These are phyloP conservation scores for Acromyrmex heyeri DNA, from an alignment of 1,140 invertebrate genomes.

Conservation along the genomic window DNA sequence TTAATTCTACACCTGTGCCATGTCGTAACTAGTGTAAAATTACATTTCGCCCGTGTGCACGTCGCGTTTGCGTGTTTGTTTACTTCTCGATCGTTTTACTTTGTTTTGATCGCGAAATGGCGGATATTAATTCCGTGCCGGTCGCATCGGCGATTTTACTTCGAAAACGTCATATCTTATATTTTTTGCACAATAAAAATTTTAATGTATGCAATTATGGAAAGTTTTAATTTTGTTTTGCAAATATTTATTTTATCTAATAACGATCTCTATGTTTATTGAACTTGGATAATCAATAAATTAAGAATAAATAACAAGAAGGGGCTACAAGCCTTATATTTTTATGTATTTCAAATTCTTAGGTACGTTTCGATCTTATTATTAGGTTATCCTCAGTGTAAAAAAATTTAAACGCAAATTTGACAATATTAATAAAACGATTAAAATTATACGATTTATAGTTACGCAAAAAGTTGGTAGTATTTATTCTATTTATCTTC, in stretches of 20 bases:
- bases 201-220: neutral
- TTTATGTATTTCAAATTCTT: too few species aligned
- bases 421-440: too few species aligned
- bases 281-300: neutral
- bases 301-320: neutral
- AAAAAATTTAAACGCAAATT: too few species aligned
- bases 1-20: slow-evolving; percentile 50
- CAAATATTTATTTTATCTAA: neutral
- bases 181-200: neutral
- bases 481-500: too few species aligned
- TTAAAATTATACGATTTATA: too few species aligned
- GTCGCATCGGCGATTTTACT: neutral
- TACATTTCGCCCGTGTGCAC: slow-evolving; percentile 27
- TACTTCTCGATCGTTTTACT: slow-evolving; percentile 40
- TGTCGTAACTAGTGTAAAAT: slow-evolving; percentile 50
- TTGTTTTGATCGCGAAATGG: slow-evolving; percentile 9
- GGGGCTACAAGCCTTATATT: too few species aligned
- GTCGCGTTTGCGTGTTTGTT: slow-evolving; percentile 34
- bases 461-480: too few species aligned
- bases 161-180: neutral
- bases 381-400: too few species aligned
- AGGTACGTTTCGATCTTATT: too few species aligned
- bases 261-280: slow-evolving; percentile 6
- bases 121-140: slow-evolving; percentile 39
- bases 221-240: neutral